Evolutionary conservation across 2,888 invertebrate genomes (phyloP).

Genomic region (Drosophila conformis): DNA sequence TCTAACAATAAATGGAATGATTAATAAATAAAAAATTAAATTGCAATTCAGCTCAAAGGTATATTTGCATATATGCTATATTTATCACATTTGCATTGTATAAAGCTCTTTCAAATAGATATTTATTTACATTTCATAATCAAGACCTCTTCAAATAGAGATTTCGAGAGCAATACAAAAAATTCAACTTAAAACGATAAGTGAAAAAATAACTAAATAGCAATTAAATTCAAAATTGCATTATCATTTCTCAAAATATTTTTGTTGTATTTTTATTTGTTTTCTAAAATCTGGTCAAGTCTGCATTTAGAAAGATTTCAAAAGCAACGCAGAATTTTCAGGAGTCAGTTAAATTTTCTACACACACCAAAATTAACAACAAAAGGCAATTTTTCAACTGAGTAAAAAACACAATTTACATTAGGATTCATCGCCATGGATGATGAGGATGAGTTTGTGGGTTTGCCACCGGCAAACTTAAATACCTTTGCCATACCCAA

Average conservation of each 20-base stretch:
- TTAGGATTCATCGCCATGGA: slow-evolving; percentile 28
- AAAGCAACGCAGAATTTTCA: not conserved
- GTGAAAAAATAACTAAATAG: no score
- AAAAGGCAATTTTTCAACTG: not conserved
- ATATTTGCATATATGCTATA: no score
- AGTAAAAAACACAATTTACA: not conserved
- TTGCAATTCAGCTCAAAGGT: no score
- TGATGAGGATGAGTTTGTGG: slow-evolving; percentile 42
- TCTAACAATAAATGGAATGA: no score
- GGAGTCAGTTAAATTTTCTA: not conserved
- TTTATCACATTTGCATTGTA: no score
- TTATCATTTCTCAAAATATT: not conserved
- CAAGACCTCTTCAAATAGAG: no score
- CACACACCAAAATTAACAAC: not conserved
- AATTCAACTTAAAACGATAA: no score
- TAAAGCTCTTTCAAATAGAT: no score
- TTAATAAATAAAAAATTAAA: no score
- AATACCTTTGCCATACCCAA: slow-evolving; percentile 71
- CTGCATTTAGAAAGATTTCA: not conserved
- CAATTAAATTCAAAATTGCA: no score
- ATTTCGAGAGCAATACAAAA: no score
- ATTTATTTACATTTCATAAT: no score
- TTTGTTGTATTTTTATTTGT: not conserved
- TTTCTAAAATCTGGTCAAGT: not conserved
- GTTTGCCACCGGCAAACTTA: slow-evolving; percentile 49